phyloP scores from a whole-genome alignment of 2,888 invertebrate genomes.

The Leptothorax acervorum region DNA sequence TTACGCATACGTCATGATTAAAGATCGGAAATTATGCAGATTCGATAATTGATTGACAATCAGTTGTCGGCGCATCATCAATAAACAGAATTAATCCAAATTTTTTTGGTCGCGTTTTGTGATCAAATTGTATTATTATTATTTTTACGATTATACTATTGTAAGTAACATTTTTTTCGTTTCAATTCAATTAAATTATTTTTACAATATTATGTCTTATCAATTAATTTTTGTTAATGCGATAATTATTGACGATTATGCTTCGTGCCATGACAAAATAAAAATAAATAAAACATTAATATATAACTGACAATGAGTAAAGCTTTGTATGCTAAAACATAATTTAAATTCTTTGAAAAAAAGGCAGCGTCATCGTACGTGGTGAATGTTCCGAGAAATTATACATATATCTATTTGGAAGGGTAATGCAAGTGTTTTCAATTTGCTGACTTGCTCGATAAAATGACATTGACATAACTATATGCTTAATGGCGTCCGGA shows the following conservation, averaged over 20 bases:
- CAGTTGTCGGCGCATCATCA: not conserved
- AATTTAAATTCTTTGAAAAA: slow-evolving; percentile 13
- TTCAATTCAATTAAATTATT: not conserved
- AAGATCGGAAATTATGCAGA: not conserved
- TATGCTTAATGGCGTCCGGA: not conserved
- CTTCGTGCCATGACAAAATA: not conserved
- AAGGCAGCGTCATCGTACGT: not conserved
- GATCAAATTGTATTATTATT: not conserved
- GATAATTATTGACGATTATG: not conserved
- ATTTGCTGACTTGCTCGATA: not conserved
- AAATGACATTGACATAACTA: not conserved
- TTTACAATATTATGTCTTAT: not conserved
- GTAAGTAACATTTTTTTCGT: not conserved
- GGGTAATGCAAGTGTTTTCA: not conserved
- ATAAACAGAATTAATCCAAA: not conserved
- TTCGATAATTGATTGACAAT: not conserved
- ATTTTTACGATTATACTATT: not conserved
- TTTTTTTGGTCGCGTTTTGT: not conserved
- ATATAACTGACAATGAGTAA: not conserved
- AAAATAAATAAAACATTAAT: not conserved
- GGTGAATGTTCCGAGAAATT: not conserved
- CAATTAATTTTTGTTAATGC: not conserved
- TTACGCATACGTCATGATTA: not conserved
- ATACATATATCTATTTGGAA: not conserved
- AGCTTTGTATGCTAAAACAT: not conserved